Percentiles rank a stretch among this genome's conserved stretches.
phyloP scores from a whole-genome alignment of 2,888 invertebrate species.

The Lamproptera curius region DNA sequence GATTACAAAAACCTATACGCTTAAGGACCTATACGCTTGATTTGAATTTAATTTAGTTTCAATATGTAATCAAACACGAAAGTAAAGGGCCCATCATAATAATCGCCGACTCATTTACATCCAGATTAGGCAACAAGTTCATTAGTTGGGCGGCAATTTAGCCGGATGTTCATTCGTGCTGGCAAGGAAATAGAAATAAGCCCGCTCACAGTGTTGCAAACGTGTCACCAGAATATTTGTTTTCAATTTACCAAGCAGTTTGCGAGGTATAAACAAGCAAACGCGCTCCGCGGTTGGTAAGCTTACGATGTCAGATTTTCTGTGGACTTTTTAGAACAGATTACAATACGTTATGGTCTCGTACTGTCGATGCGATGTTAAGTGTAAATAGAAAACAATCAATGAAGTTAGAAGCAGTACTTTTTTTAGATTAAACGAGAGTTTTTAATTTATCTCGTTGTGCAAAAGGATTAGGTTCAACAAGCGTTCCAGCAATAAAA shows the following conservation, averaged over 20 bases:
- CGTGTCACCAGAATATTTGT: slow-evolving; percentile 10
- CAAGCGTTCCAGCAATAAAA: no score
- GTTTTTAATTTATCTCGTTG: no score
- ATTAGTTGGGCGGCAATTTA: background rate
- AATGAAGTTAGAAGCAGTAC: slow-evolving; percentile 1
- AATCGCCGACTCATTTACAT: background rate
- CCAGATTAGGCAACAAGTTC: background rate
- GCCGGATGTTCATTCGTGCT: background rate
- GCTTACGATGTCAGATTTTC: background rate
- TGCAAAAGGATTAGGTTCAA: no score
- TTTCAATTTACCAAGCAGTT: slow-evolving; percentile 17
- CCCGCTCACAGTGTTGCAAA: background rate
- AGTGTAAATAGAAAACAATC: slow-evolving; percentile 10
- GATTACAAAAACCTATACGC: no score
- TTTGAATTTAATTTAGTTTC: no score
- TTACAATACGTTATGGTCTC: slow-evolving; percentile 1
- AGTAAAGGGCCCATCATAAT: no score
- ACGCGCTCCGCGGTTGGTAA: background rate
- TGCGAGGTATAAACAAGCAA: slow-evolving; percentile 13
- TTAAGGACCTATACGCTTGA: no score
- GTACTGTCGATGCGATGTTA: background rate
- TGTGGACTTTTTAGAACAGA: background rate
- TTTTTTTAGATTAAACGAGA: no score
- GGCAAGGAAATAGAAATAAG: background rate
- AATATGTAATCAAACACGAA: no score